phyloP scores from a whole-genome alignment of 2,888 invertebrate species.

The Deroplatys truncata region DNA sequence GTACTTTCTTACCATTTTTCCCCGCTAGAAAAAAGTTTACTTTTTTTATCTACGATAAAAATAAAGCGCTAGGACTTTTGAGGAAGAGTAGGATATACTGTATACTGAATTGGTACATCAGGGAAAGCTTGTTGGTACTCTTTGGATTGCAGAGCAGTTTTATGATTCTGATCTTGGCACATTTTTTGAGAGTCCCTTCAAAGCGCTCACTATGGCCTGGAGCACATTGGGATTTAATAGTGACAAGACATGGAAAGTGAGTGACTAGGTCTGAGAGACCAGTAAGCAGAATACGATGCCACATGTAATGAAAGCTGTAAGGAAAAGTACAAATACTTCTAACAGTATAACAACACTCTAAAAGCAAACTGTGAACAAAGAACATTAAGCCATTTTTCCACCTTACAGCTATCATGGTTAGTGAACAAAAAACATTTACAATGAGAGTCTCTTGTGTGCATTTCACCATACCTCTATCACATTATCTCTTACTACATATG shows the following conservation, averaged over 20 bases:
- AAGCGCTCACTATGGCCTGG: background rate
- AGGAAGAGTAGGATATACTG: slow-evolving; percentile 26
- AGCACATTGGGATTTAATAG: background rate
- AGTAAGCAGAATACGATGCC: background rate
- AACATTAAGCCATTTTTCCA: background rate
- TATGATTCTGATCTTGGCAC: slow-evolving; percentile 2
- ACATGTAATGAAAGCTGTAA: background rate
- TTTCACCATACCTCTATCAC: background rate
- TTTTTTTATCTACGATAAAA: slow-evolving; percentile 19
- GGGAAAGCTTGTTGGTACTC: background rate
- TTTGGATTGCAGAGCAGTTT: slow-evolving; percentile 4
- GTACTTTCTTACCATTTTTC: slow-evolving; percentile 24
- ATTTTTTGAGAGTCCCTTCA: background rate
- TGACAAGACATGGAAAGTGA: background rate
- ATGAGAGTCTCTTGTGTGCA: background rate
- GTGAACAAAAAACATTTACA: background rate
- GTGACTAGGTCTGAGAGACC: background rate
- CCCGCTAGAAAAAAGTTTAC: slow-evolving; percentile 21
- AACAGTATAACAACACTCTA: background rate
- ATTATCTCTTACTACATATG: no score
- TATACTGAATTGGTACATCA: slow-evolving; percentile 23
- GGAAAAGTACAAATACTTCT: background rate
- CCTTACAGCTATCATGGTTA: background rate
- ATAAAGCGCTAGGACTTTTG: slow-evolving; percentile 22
- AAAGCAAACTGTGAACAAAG: background rate